phyloP scores from a whole-genome alignment of 2,888 invertebrate species.

The Ormyrus thymus region DNA sequence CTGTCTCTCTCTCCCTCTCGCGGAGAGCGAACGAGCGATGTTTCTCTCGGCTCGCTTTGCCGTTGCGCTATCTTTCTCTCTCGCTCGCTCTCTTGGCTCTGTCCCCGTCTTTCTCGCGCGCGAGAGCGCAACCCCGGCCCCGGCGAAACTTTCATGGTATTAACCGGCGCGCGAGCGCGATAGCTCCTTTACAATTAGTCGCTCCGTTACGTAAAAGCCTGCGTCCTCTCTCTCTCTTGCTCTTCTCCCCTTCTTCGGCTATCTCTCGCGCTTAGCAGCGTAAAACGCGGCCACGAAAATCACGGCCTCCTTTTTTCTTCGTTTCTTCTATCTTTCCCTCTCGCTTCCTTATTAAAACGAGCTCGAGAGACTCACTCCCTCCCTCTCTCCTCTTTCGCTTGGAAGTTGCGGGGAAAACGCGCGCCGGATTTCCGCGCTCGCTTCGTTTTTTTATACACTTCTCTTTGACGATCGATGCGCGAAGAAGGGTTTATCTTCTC shows the following conservation, averaged over 20 bases:
- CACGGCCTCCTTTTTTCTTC: conserved; percentile 44
- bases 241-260: conserved; percentile 5
- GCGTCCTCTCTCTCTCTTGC: conserved; percentile 51
- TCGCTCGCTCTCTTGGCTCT: conserved; percentile 24
- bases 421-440: conserved; percentile 22
- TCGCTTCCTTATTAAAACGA: conserved; percentile 45
- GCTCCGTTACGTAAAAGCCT: conserved; percentile 72
- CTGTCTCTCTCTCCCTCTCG: conserved; percentile 19
- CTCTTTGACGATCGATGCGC: conserved; percentile 46
- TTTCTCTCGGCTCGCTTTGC: conserved; percentile 27
- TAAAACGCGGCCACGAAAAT: conserved; percentile 51
- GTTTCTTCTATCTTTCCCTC: conserved; percentile 14
- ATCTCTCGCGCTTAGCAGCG: conserved; percentile 51
- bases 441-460: conserved; percentile 17
- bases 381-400: not conserved
- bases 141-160: conserved; percentile 66
- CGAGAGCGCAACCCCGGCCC: conserved; percentile 58
- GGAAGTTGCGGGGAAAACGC: conserved; percentile 29
- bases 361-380: conserved; percentile 28
- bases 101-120: conserved; percentile 9
- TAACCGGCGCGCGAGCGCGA: conserved; percentile 73
- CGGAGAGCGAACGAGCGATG: conserved; percentile 40
- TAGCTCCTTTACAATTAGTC: conserved; percentile 75
- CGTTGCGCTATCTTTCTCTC: conserved; percentile 26
- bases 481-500: conserved; percentile 34